Evolutionary conservation across 2,797 vertebrate species (phyloP).

Genomic region (Adelosebastes latens): DNA sequence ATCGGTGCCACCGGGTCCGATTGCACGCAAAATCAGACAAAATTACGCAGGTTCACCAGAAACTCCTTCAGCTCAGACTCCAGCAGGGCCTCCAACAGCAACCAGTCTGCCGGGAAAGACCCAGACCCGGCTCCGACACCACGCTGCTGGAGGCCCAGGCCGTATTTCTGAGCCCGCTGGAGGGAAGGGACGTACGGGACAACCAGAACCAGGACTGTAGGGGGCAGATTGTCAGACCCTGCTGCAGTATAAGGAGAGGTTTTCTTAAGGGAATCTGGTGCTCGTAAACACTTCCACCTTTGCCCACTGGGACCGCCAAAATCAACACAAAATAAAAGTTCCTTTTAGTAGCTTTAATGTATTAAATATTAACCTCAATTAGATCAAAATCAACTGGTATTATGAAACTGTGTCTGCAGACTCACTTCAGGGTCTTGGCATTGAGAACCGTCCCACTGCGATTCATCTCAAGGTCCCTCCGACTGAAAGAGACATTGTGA

Average conservation of each 20-base stretch:
- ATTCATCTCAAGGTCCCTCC: slow-evolving; percentile 96
- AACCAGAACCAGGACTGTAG: background rate
- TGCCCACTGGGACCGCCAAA: background rate
- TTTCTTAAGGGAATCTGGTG: background rate
- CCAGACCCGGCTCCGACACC: too few species aligned
- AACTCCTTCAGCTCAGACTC: too few species aligned
- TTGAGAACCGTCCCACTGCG: slow-evolving; percentile 91
- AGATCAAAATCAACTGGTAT: background rate
- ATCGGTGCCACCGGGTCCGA: too few species aligned
- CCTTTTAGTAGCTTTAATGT: background rate
- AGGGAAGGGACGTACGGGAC: background rate
- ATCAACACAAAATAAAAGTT: background rate
- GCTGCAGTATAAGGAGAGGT: background rate
- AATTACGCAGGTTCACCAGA: too few species aligned
- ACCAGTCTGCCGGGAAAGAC: too few species aligned
- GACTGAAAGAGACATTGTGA: slow-evolving; percentile 77
- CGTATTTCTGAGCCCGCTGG: background rate
- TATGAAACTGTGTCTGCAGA: background rate
- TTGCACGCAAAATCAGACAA: too few species aligned
- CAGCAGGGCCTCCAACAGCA: too few species aligned
- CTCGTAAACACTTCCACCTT: background rate
- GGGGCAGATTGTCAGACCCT: background rate
- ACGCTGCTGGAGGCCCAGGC: too few species aligned
- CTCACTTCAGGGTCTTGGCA: slow-evolving; percentile 94
- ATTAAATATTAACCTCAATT: background rate